phyloP scores from a whole-genome alignment of 2,888 invertebrate species.

The Autographa pulchrina region DNA sequence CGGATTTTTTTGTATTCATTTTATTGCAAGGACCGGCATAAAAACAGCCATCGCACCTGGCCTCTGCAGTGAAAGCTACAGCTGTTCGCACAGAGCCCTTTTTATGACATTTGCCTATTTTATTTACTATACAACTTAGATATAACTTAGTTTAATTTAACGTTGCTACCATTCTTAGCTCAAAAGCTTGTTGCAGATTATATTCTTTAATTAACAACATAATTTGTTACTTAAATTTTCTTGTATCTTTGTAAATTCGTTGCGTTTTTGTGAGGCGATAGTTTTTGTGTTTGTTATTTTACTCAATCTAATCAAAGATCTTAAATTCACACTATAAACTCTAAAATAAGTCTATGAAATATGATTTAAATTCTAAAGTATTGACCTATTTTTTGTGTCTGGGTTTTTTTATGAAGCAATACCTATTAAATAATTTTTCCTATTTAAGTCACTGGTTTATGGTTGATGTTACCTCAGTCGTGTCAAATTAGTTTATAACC shows the following conservation, averaged over 20 bases:
- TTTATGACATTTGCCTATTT: conserved; percentile 1
- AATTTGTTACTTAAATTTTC: too few species aligned
- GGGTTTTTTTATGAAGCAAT: too few species aligned
- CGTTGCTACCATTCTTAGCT: too few species aligned
- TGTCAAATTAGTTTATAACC: conserved; percentile 69
- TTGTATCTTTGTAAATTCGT: too few species aligned
- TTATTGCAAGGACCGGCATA: conserved; percentile 18
- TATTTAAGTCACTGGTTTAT: conserved; percentile 14
- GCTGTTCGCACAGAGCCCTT: conserved; percentile 69
- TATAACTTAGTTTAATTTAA: too few species aligned
- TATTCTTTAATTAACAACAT: not conserved
- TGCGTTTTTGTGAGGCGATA: too few species aligned
- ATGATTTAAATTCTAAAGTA: too few species aligned
- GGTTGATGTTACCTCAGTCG: conserved; percentile 64
- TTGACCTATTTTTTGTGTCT: not conserved
- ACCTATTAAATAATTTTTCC: not conserved
- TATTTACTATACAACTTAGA: not conserved
- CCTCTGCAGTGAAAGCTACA: conserved; percentile 66
- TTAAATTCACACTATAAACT: too few species aligned
- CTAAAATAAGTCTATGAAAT: too few species aligned
- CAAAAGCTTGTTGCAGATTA: not conserved
- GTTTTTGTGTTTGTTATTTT: too few species aligned
- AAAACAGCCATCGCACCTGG: conserved; percentile 65
- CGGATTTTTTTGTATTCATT: conserved; percentile 12
- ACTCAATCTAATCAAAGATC: too few species aligned